Conservation (phyloP, 2,797 vertebrate genomes). For the Scleropages formosus region DNA sequence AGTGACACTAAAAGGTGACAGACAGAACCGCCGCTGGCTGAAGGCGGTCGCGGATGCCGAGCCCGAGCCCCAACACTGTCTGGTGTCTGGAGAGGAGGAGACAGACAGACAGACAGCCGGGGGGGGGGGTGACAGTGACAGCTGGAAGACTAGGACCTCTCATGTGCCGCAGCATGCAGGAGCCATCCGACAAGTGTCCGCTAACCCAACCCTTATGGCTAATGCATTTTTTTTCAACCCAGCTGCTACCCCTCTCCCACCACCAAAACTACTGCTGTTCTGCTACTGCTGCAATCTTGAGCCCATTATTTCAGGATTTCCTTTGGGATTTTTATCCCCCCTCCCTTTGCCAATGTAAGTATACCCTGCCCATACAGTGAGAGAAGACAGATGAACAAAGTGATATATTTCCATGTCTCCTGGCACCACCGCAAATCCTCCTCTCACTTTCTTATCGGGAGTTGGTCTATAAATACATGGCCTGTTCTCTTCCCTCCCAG, state of each 20-base stretch:
- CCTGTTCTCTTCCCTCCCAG: conserved; percentile 24
- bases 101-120: conserved; percentile 37
- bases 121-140: conserved; percentile 35
- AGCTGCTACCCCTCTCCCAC: neutral
- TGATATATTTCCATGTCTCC: conserved; percentile 20
- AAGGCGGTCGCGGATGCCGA: no score
- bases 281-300: neutral
- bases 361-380: conserved; percentile 4
- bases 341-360: conserved; percentile 16
- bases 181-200: conserved; percentile 19
- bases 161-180: conserved; percentile 39
- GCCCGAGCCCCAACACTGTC: neutral
- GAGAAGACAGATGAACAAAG: conserved; percentile 13
- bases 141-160: conserved; percentile 38
- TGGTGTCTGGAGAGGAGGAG: conserved; percentile 21
- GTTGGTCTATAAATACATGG: conserved; percentile 40
- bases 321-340: neutral
- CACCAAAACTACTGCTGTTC: no score
- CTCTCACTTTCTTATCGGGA: conserved; percentile 37
- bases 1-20: no score
- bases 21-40: no score
- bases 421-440: conserved; percentile 27
- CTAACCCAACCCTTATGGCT: conserved; percentile 21
- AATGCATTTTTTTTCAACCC: neutral
- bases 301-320: neutral